These are phyloP conservation scores for Meteorus sp. DNA, from an alignment of 1,140 invertebrate genomes.

Conservation along the genomic window DNA sequence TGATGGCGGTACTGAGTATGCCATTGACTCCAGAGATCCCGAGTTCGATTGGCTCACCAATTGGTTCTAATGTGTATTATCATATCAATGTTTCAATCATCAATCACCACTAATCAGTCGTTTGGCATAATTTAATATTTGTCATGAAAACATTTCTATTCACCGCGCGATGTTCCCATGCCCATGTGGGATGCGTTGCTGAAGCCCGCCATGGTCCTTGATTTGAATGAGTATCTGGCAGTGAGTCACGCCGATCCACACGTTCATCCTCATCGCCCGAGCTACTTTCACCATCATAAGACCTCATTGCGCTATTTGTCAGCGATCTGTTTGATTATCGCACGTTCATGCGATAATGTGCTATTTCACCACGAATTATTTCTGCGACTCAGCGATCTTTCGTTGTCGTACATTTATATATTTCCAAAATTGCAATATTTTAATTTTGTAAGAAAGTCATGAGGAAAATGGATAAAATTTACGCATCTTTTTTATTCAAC, in stretches of 20 bases:
- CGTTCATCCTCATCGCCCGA: constrained; percentile 55
- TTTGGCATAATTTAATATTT: no score
- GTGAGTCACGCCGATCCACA: constrained; percentile 43
- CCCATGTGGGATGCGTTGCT: constrained; percentile 50
- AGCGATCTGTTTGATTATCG: neutral
- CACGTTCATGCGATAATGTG: neutral
- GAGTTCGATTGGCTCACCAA: constrained; percentile 41
- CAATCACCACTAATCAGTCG: no score
- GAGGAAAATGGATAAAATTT: no score
- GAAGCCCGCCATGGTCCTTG: constrained; percentile 52
- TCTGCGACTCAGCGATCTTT: neutral
- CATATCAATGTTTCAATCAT: neutral
- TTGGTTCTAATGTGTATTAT: constrained; percentile 39
- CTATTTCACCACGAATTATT: neutral
- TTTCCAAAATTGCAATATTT: neutral
- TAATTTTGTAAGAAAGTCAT: neutral
- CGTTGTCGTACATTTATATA: neutral
- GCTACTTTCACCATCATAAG: constrained; percentile 57
- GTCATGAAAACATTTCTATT: neutral
- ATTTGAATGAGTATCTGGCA: constrained; percentile 49
- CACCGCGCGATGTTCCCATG: constrained; percentile 51
- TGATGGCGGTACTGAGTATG: constrained; percentile 43
- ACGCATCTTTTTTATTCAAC: no score
- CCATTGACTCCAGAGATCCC: constrained; percentile 44
- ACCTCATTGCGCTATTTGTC: constrained; percentile 43